phyloP scores from a whole-genome alignment of 2,888 invertebrate genomes.

The Notocelia uddmanniana region DNA sequence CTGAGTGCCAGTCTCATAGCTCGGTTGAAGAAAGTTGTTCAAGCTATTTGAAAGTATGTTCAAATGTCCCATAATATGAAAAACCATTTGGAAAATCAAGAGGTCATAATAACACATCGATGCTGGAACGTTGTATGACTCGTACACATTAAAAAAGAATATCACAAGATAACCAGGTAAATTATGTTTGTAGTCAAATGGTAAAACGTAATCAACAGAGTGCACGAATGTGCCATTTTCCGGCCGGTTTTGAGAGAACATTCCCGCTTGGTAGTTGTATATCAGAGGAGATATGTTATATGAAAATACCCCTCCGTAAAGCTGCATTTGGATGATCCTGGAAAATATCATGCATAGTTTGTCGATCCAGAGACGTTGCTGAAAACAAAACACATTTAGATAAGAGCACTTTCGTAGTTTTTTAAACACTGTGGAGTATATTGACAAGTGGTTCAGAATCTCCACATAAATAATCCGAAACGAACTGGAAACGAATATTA shows the following conservation, averaged over 20 bases:
- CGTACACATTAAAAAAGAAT: not conserved
- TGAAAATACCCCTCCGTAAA: not conserved
- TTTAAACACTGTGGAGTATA: too few relatives aligned
- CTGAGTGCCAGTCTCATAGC: too few relatives aligned
- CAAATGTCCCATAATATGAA: conserved; percentile 12
- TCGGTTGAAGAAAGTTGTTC: not conserved
- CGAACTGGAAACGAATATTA: too few relatives aligned
- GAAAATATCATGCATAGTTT: not conserved
- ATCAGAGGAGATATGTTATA: not conserved
- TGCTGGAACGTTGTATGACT: not conserved
- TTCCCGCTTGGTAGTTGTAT: not conserved
- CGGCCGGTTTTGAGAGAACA: not conserved
- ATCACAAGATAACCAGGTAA: not conserved
- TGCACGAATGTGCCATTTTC: not conserved
- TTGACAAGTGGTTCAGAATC: too few relatives aligned
- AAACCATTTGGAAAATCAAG: not conserved
- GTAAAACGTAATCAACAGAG: not conserved
- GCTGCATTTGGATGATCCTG: not conserved
- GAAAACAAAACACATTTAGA: not conserved
- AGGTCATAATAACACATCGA: not conserved
- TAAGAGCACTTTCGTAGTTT: too few relatives aligned
- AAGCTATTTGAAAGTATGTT: conserved; percentile 1
- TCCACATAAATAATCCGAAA: too few relatives aligned
- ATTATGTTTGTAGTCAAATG: not conserved
- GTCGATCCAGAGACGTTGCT: not conserved